Conservation (phyloP, 37 sponge, comb jelly and placozoan species). For the Halisarca cf. caerulea region DNA sequence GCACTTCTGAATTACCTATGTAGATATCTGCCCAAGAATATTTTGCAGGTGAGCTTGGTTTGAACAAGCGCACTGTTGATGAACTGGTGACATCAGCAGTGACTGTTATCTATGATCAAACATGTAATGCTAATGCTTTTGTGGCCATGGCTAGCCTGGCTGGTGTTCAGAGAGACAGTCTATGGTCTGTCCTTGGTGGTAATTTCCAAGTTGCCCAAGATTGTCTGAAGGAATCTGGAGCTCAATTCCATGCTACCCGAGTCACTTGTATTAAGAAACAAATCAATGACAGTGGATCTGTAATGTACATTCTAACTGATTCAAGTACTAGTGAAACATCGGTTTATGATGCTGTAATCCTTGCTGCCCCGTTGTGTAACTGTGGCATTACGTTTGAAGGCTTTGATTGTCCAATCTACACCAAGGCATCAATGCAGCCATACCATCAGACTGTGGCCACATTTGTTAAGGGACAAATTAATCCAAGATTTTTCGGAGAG, state of each 20-base stretch:
- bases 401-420: conserved; percentile 59
- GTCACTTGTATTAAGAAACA: conserved; percentile 43
- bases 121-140: conserved; percentile 49
- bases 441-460: conserved; percentile 80
- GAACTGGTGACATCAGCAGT: conserved; percentile 71
- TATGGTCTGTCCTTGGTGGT: conserved; percentile 82
- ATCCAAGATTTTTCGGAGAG: conserved; percentile 55
- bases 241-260: conserved; percentile 39
- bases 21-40: conserved; percentile 62
- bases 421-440: conserved; percentile 35
- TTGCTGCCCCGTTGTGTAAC: conserved; percentile 69
- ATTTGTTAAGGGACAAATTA: conserved; percentile 68
- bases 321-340: background rate
- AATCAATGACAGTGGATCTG: background rate
- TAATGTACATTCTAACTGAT: conserved; percentile 4
- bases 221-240: conserved; percentile 56
- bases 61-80: conserved; percentile 37
- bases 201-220: conserved; percentile 68
- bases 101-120: conserved; percentile 79
- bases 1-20: background rate
- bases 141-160: conserved; percentile 69
- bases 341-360: conserved; percentile 76
- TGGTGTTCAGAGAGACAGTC: conserved; percentile 66
- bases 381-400: conserved; percentile 56
- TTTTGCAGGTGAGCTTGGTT: conserved; percentile 33